These are phyloP conservation scores for Crambe crambe DNA, from an alignment of 37 sponge, comb jelly and placozoan species.

Conservation along the genomic window DNA sequence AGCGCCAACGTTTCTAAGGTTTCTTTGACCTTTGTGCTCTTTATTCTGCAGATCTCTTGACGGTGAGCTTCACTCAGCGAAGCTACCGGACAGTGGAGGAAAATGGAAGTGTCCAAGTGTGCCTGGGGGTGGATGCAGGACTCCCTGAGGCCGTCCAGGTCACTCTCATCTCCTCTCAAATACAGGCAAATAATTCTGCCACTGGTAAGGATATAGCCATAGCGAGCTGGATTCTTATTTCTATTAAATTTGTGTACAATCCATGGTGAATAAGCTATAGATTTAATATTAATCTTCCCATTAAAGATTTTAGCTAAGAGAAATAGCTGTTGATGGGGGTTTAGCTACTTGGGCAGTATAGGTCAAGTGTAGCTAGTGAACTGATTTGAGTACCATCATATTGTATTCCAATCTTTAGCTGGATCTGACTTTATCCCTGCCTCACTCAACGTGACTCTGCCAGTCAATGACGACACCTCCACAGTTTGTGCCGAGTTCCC, in stretches of 20 bases:
- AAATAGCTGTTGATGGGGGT: too few species aligned
- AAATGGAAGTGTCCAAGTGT: conserved; percentile 1
- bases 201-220: conserved; percentile 7
- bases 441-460: background rate
- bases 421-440: background rate
- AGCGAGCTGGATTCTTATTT: too few species aligned
- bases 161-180: background rate
- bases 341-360: too few species aligned
- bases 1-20: background rate
- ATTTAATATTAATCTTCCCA: too few species aligned
- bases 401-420: too few species aligned
- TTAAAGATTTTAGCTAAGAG: too few species aligned
- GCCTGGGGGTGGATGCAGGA: background rate
- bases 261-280: too few species aligned
- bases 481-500: background rate
- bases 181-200: background rate
- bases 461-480: background rate
- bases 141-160: conserved; percentile 10
- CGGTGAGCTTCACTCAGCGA: background rate
- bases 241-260: too few species aligned
- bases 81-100: background rate
- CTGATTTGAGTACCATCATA: too few species aligned
- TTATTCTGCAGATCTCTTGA: background rate
- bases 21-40: too few species aligned
- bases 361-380: too few species aligned